Evolutionary conservation across 2,797 vertebrate species (phyloP), one percentile per base, ranked within the genome.

Genomic region (Esox masquinongy): DNA sequence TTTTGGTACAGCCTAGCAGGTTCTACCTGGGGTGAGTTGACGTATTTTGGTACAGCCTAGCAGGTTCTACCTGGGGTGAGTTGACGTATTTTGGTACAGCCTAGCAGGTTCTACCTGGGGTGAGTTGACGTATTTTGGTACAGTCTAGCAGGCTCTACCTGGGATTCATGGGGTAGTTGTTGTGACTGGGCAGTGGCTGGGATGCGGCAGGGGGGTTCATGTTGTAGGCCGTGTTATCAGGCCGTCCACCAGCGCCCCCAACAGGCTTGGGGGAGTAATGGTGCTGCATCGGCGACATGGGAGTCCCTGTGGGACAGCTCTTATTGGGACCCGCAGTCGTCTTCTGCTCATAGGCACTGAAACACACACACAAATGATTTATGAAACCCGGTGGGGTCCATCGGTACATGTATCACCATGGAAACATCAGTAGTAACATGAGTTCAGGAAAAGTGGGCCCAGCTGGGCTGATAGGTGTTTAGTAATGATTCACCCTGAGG

Each of bases 331-430:
- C 90, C 74, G 88, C 85, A 80, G 91, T 90, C 93, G 95, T 94
- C 85, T 94, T 94, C 86, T 96, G 95, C 85, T 97, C 96, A 87
- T 95, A 98, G 95, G 96, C 96, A 96, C 96, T 97, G 88, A 8
- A 83, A 84, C 73, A 85, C 61, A 69, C 11, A 66, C 17, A 77
- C 56, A 80, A 7, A 39, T 26, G n/a, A 4, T 11, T 61, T 24
- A 61, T 61, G 56, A 61, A 24, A 9, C 56, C 22, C 56, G 6
- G 22, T 59, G 8, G 8, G 56, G 56, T 61, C 4, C 1, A 56
- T 22, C 39, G 9, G 39, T 43, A 9, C 9, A 47, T 5, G 51
- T 47, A 63, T 22, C 26, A 49, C 31, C n/a, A 69, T 26, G 16
- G 2, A 26, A 66, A 67, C 26, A 51, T 22, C 16, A 7, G 39